Evolutionary conservation across 2,113 vertebrate genomes (phyloP), one percentile per base, ranked within the genome.

Genomic region (Oostethus manadensis): DNA sequence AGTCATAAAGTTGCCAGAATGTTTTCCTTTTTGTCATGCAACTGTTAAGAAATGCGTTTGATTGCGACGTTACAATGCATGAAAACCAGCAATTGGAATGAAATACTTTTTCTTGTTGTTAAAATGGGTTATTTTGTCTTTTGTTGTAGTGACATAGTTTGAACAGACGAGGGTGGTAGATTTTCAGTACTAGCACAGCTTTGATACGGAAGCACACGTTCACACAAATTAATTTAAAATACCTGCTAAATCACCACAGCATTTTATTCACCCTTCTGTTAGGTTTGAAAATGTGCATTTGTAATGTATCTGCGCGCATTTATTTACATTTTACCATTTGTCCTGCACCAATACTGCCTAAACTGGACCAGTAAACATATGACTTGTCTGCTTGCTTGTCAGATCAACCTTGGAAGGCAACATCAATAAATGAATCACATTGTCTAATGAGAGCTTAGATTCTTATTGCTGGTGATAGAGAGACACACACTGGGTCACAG

Each of bases 111-210:
- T 38, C 10, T 40, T 40, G 38, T 10, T 9, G 38, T 40, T 40
- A 40, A 13, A 13, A 40, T 11, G 11, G 10, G 9, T 40, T 40
- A 40, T 40, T 38, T 38, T 38, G 38, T 40, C 38, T 40, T 26
- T 14, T 68, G n/a, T 35, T 78, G 81, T 63, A 84, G 67, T 80
- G 56, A 45, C 47, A 4, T 9, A 26, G 10, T 59, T 49, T 61
- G 47, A 68, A 11, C 83, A 84, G 66, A 62, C 40, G 81, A 77
- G 60, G 83, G 81, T 10, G 22, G 40, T 73, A 62, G 46, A 70
- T 56, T 35, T 35, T 51, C 44, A 33, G 20, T 42, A n/a, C 51
- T 40, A 59, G 29, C 23, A 55, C 49, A 47, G 11, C 45, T n/a
- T 51, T 48, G 46, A 42, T 29, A 17, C 49, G 11, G 10, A 50